These are phyloP conservation scores for Carterocephalus palaemon DNA, from an alignment of 2,888 invertebrate species.

Conservation along the genomic window DNA sequence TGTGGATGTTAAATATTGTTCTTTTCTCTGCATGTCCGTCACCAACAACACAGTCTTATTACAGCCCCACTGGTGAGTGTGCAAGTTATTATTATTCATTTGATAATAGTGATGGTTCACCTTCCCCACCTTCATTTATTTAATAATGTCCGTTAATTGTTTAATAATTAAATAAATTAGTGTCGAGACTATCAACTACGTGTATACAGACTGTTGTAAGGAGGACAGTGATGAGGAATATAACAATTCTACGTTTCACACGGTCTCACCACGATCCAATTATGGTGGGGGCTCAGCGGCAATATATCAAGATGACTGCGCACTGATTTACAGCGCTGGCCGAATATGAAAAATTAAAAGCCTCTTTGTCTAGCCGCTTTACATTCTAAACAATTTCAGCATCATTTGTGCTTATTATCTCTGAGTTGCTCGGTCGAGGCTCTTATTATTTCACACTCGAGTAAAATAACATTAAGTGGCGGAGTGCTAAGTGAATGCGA, in stretches of 20 bases:
- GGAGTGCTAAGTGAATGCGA: too few species aligned
- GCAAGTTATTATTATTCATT: too few species aligned
- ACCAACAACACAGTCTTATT: too few species aligned
- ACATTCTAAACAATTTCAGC: slow-evolving; percentile 21
- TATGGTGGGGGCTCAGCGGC: slow-evolving; percentile 28
- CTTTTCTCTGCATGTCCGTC: too few species aligned
- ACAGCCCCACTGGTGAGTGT: too few species aligned
- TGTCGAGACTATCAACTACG: too few species aligned
- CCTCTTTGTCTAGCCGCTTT: slow-evolving; percentile 11
- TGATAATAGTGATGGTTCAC: too few species aligned
- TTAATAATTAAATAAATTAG: too few species aligned
- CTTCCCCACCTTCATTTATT: too few species aligned
- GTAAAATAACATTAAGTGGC: neutral
- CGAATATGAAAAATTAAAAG: slow-evolving; percentile 28
- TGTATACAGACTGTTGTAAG: neutral
- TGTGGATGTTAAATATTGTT: too few species aligned
- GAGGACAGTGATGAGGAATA: slow-evolving; percentile 7
- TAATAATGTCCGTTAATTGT: too few species aligned
- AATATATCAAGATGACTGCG: slow-evolving; percentile 33
- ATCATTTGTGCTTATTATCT: slow-evolving; percentile 23
- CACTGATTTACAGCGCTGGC: slow-evolving; percentile 30
- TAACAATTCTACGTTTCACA: slow-evolving; percentile 15
- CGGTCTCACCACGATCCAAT: slow-evolving; percentile 34
- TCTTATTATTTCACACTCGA: slow-evolving; percentile 12
- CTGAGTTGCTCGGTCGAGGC: slow-evolving; percentile 5